phyloP scores from a whole-genome alignment of 2,888 invertebrate species.

The Crepidodera aurea region DNA sequence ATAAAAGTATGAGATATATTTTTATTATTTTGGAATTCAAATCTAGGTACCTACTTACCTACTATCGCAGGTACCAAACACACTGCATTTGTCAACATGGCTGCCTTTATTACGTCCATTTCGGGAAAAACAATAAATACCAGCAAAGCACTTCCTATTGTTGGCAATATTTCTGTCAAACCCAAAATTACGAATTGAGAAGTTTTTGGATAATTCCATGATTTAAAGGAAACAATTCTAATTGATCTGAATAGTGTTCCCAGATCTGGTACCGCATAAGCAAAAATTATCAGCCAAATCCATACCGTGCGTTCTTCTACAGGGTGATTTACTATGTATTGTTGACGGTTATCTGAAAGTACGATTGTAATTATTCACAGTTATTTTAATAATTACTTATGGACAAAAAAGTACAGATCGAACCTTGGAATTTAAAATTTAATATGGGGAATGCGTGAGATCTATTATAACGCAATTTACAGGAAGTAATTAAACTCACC shows the following conservation, averaged over 20 bases:
- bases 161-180: slow-evolving; percentile 80
- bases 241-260: slow-evolving; percentile 72
- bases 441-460: no score
- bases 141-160: slow-evolving; percentile 79
- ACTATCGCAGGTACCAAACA: slow-evolving; percentile 79
- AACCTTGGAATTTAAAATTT: no score
- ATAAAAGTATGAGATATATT: no score
- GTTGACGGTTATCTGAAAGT: slow-evolving; percentile 62
- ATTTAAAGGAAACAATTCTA: slow-evolving; percentile 79
- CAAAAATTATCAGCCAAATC: slow-evolving; percentile 82
- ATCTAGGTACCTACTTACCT: no score
- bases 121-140: slow-evolving; percentile 80
- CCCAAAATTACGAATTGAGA: slow-evolving; percentile 66
- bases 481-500: no score
- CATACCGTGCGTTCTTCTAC: slow-evolving; percentile 74
- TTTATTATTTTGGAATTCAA: no score
- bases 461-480: no score
- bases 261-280: slow-evolving; percentile 79
- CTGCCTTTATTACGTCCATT: slow-evolving; percentile 81
- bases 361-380: no score
- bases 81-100: slow-evolving; percentile 85
- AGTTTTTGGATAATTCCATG: slow-evolving; percentile 66
- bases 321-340: slow-evolving; percentile 69
- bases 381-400: not conserved
- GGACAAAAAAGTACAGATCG: no score